phyloP scores from a whole-genome alignment of 2,113 vertebrate species.

The Ophiodon elongatus region DNA sequence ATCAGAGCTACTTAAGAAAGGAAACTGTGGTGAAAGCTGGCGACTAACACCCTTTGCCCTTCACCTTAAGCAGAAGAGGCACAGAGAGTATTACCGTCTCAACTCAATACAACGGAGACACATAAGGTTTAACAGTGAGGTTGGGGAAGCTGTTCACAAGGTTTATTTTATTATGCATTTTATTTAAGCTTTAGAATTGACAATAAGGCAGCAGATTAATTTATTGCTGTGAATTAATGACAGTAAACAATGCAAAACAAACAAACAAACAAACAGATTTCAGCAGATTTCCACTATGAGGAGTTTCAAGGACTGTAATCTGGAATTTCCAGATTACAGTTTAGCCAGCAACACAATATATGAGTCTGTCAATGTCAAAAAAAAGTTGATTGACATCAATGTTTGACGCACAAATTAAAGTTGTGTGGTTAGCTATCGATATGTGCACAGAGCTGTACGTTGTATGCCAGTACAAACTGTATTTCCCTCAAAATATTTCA shows the following conservation, averaged over 20 bases:
- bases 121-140: constrained; percentile 15
- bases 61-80: constrained; percentile 52
- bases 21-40: constrained; percentile 70
- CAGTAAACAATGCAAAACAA: not conserved
- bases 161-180: not conserved
- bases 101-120: constrained; percentile 39
- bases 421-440: constrained; percentile 23
- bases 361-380: constrained; percentile 41
- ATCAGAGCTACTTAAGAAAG: constrained; percentile 65
- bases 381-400: constrained; percentile 51
- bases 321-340: constrained; percentile 15
- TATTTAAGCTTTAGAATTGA: not conserved
- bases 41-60: constrained; percentile 52
- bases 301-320: constrained; percentile 46
- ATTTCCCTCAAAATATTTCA: constrained; percentile 45
- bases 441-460: constrained; percentile 5
- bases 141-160: constrained; percentile 6
- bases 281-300: constrained; percentile 6
- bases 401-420: constrained; percentile 55
- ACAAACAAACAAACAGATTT: constrained; percentile 5
- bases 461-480: constrained; percentile 53
- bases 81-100: constrained; percentile 33
- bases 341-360: constrained; percentile 23
- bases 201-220: constrained; percentile 15
- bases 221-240: not conserved